Conservation (phyloP, 2,113 vertebrate genomes). For the Telmatochromis sp. region DNA sequence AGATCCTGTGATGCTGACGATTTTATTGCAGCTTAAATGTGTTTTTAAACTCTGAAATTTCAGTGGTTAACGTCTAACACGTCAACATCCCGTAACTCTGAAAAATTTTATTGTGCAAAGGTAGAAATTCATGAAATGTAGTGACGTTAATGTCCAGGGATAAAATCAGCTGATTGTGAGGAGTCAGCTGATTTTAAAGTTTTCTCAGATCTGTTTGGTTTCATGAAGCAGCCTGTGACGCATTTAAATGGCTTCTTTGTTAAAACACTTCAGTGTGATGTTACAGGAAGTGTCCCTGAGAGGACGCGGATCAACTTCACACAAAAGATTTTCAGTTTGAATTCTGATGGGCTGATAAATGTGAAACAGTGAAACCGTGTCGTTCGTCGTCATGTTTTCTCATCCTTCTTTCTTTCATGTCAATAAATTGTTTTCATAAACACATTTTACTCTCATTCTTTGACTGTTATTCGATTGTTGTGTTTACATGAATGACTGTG, state of each 20-base stretch:
- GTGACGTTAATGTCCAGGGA: neutral
- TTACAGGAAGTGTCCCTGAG: neutral
- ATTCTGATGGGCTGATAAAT: neutral
- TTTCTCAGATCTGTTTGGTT: neutral
- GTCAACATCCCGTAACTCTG: neutral
- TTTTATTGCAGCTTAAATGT: too few species aligned
- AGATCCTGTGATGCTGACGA: neutral
- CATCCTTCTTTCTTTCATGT: neutral
- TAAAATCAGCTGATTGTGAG: neutral
- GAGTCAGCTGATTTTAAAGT: neutral
- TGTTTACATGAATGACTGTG: neutral
- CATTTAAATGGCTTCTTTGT: neutral
- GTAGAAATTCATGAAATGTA: neutral
- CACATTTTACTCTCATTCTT: neutral
- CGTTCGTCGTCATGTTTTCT: neutral
- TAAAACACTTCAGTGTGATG: neutral
- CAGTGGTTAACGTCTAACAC: neutral
- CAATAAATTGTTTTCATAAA: neutral
- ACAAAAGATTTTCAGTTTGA: neutral
- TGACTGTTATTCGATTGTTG: neutral
- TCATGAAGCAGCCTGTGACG: rapidly evolving
- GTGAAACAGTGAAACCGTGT: rapidly evolving
- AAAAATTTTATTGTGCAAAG: rapidly evolving
- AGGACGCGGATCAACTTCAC: neutral
- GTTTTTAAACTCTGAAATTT: neutral